Conservation (phyloP, 2,797 vertebrate genomes). For the Paguma larvata region DNA sequence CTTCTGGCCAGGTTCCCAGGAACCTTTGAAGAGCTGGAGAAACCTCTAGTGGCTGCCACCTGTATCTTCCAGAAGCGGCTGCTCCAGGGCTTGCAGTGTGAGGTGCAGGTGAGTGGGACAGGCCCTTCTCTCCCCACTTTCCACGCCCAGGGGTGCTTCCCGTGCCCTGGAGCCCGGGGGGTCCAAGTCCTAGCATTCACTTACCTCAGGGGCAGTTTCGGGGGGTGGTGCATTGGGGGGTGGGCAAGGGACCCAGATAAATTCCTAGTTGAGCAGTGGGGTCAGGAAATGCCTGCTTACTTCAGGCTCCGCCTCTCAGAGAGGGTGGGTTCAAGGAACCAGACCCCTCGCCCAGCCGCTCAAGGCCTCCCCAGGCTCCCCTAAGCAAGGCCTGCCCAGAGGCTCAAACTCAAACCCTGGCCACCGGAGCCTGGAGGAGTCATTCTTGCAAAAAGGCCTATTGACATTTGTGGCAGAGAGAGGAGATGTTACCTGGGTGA, state of each 20-base stretch:
- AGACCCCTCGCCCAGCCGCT: neutral
- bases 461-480: neutral
- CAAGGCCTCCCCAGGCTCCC: too few species aligned
- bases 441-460: neutral
- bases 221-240: accelerated
- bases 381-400: neutral
- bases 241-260: neutral
- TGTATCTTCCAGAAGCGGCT: conserved; percentile 82
- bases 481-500: neutral
- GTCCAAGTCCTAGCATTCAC: neutral
- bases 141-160: neutral
- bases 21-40: conserved; percentile 80
- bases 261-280: neutral
- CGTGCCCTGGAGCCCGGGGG: neutral
- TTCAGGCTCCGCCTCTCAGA: neutral
- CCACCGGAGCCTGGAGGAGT: neutral
- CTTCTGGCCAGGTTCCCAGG: conserved; percentile 81
- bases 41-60: conserved; percentile 76
- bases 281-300: neutral
- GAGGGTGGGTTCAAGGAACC: neutral
- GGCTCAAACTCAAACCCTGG: neutral
- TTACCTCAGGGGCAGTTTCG: neutral
- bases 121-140: too few species aligned
- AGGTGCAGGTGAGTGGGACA: conserved; percentile 85
- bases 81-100: conserved; percentile 78